A percentile compares a stretch with the other conserved stretches of the same genome.
These are phyloP conservation scores for Acanthoscelides obtectus DNA, from an alignment of 2,888 invertebrate genomes.

Conservation along the genomic window DNA sequence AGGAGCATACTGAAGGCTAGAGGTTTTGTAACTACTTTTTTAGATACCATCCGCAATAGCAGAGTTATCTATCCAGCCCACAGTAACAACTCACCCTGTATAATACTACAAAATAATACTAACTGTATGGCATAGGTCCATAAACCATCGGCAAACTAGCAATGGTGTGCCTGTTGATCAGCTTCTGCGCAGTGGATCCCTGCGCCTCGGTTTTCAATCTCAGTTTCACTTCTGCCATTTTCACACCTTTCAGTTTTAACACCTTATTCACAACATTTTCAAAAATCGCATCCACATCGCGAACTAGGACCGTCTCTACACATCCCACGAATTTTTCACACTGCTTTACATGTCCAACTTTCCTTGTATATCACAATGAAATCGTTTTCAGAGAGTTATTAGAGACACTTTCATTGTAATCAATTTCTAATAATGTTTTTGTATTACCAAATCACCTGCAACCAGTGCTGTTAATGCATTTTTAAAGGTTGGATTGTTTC, in stretches of 20 bases:
- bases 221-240: conserved; percentile 32
- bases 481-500: background rate
- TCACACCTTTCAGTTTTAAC: background rate
- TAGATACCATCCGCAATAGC: no score
- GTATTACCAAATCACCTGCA: background rate
- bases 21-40: no score
- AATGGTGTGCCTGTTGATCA: conserved; percentile 42
- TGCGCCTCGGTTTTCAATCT: conserved; percentile 30
- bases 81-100: no score
- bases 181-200: conserved; percentile 19
- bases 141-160: conserved; percentile 68
- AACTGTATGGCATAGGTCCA: conserved; percentile 72
- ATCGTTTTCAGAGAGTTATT: background rate
- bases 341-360: background rate
- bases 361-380: background rate
- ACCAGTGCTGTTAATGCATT: background rate
- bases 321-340: background rate
- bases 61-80: no score
- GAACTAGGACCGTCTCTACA: background rate
- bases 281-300: background rate
- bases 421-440: background rate
- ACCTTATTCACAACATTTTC: background rate
- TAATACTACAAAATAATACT: conserved; percentile 52
- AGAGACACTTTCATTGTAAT: background rate
- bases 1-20: no score